A percentile compares a stretch with the other conserved stretches of the same genome.
phyloP scores from a whole-genome alignment of 2,113 vertebrate species.

The Brienomyrus brachyistius region DNA sequence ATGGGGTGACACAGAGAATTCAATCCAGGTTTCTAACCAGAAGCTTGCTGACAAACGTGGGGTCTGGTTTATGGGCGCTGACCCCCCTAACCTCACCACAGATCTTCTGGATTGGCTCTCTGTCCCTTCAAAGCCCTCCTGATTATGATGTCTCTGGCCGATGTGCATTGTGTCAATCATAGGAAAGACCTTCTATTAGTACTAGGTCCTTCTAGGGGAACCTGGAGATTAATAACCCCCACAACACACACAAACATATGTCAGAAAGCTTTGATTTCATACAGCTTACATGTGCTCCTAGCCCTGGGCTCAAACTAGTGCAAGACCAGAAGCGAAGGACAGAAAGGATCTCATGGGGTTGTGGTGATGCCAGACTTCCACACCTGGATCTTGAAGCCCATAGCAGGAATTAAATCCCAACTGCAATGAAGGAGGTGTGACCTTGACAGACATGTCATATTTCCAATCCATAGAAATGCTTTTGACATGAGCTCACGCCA shows the following conservation, averaged over 20 bases:
- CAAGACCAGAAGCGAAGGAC: background rate
- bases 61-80: background rate
- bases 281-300: background rate
- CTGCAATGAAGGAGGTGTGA: too few species aligned
- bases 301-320: background rate
- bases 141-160: background rate
- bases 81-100: background rate
- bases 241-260: background rate
- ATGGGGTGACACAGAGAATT: background rate
- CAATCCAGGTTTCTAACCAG: background rate
- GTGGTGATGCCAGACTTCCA: background rate
- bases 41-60: background rate
- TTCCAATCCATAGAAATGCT: background rate
- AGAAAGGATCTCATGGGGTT: background rate
- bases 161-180: background rate
- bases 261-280: background rate
- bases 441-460: too few species aligned
- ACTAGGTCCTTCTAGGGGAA: background rate
- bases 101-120: background rate
- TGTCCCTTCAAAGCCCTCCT: background rate
- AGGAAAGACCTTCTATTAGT: background rate
- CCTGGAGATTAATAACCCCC: background rate
- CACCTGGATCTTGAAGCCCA: background rate
- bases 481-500: background rate
- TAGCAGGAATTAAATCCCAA: background rate